These are phyloP conservation scores for Chiridota heheva DNA, from an alignment of 35 echinoderm and acorn worm genomes.

Conservation along the genomic window DNA sequence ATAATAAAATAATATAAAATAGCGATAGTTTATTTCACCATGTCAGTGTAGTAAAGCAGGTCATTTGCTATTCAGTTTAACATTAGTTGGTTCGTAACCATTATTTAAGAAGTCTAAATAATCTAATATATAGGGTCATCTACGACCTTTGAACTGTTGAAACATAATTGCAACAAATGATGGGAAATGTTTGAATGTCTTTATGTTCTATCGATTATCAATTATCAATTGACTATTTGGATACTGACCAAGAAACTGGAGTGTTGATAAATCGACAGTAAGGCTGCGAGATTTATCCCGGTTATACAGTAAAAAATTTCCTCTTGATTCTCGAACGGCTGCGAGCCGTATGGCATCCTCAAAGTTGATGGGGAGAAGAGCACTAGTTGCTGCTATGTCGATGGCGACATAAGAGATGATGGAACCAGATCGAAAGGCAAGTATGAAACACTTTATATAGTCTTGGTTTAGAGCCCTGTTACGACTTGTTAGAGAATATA, in stretches of 20 bases:
- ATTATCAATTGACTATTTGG: too few species aligned
- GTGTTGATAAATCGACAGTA: slow-evolving; percentile 25
- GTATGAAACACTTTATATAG: slow-evolving; percentile 33
- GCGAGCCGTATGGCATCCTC: background rate
- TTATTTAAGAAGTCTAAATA: background rate
- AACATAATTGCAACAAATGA: background rate
- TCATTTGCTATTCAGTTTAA: background rate
- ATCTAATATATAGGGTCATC: background rate
- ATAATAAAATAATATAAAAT: too few species aligned
- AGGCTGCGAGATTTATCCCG: slow-evolving; percentile 22
- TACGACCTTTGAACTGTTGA: background rate
- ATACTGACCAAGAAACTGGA: slow-evolving; percentile 25
- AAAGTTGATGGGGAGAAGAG: slow-evolving; percentile 13
- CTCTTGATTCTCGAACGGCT: background rate
- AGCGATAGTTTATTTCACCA: background rate
- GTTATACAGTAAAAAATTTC: slow-evolving; percentile 25
- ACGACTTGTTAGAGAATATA: too few species aligned
- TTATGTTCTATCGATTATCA: too few species aligned
- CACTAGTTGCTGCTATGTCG: slow-evolving; percentile 2
- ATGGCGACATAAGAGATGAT: slow-evolving; percentile 27
- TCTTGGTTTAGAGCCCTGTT: too few species aligned
- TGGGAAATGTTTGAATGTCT: too few species aligned
- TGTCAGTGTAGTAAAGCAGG: too few species aligned
- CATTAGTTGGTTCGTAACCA: background rate
- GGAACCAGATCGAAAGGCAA: slow-evolving; percentile 25